Base-by-base conservation (phyloP, 1,140 invertebrate species). In the Drosophila trapezifrons region DNA sequence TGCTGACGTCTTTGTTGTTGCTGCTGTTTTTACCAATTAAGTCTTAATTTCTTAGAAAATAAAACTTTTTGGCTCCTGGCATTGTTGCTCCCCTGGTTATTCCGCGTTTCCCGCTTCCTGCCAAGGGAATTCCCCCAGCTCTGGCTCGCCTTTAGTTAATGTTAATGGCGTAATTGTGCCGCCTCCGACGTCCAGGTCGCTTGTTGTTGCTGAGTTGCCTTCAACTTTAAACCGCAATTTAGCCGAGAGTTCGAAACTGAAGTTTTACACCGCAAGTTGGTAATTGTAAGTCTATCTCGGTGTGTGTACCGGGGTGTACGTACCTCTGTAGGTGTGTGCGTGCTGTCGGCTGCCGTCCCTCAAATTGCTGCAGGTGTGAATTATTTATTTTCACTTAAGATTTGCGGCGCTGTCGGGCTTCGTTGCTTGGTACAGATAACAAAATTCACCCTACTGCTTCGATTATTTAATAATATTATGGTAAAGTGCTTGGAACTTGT, bases 321-420 rank as follows among this genome's bases (percentile, higher is more conserved):
- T 37, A 35, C 43, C 32, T 40, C 38, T n/a, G 55, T 37, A n/a
- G 43, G 56, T 43, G 70, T 32, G 43, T 64, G 43, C 42, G 55
- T 38, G 22, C 38, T 18, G 59, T 25, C 49, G 55, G 43, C 46
- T 59, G 59, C 49, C 52, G 45, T 60, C 46, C 66, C 66, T 55
- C 45, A 81, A 63, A 78, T 76, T 77, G 82, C 83, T 90, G 82
- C 87, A 90, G 87, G 87, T 90, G 87, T 90, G 84, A 90, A 90
- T 90, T 90, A 90, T 90, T 90, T 90, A 90, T 90, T 90, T 90
- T 90, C 87, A 90, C 80, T 90, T 86, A 81, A 90, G 89, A 90
- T 90, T 90, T 89, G 69, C 62, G 52, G 40, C 62, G 18, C 18
- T 57, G 40, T 9, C 4, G 42, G 56, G 18, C 75, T 55, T 43